Conservation (phyloP, 23 tunicate genomes). For the Oikopleura dioica region DNA sequence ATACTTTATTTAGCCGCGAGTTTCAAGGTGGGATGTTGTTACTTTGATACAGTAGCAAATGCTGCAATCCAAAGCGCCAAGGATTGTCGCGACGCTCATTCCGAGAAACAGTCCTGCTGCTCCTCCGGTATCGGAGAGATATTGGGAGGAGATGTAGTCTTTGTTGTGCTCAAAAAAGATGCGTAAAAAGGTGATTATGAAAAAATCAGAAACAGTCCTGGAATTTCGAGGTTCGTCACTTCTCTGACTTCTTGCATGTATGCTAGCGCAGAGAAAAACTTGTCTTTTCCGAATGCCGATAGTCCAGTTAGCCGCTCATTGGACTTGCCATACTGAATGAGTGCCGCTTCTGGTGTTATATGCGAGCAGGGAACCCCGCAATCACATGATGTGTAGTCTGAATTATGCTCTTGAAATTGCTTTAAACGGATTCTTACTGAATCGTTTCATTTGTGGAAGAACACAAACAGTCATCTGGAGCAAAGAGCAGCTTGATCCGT, state of each 20-base stretch:
- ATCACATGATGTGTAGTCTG: background rate
- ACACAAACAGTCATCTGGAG: background rate
- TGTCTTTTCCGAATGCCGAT: background rate
- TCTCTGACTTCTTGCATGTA: background rate
- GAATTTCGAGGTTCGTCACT: background rate
- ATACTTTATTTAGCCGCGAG: no score
- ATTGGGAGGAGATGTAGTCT: background rate
- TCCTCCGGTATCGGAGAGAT: background rate
- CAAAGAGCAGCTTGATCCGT: background rate
- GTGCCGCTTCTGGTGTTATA: background rate
- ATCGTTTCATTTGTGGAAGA: background rate
- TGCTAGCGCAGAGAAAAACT: background rate
- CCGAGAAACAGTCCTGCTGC: background rate
- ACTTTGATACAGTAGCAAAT: no score
- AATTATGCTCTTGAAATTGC: background rate
- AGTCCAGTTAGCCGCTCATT: background rate
- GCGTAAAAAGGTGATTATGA: no score
- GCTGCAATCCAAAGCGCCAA: no score
- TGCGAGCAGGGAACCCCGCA: background rate
- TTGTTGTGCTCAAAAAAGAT: no score
- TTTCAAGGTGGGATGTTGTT: no score
- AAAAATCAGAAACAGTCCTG: no score
- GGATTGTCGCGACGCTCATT: background rate
- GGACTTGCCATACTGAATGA: background rate
- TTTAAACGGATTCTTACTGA: background rate